These are phyloP conservation scores for Aspiorhynchus laticeps DNA, from an alignment of 2,113 vertebrate species.

Conservation along the genomic window DNA sequence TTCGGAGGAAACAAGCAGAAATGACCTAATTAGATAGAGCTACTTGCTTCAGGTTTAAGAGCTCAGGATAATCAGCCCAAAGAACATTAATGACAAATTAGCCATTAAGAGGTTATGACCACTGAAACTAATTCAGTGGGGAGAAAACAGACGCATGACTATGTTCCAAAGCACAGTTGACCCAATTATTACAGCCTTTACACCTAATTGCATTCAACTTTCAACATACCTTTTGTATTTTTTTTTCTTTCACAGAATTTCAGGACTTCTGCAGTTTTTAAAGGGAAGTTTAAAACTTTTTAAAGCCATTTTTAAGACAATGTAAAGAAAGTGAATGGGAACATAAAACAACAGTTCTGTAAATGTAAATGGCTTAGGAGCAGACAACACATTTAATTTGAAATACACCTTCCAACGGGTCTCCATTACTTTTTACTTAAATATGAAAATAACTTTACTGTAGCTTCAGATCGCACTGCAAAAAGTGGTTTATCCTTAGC, in stretches of 20 bases:
- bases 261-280: background rate
- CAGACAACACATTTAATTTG: background rate
- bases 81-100: conserved; percentile 39
- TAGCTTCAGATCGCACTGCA: background rate
- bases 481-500: background rate
- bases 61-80: conserved; percentile 16
- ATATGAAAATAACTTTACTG: background rate
- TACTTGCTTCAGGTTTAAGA: conserved; percentile 25
- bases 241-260: background rate
- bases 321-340: background rate
- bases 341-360: background rate
- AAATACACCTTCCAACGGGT: background rate
- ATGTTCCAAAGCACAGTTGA: background rate
- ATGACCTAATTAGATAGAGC: conserved; percentile 30
- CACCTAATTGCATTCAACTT: background rate
- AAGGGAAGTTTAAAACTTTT: too few species aligned
- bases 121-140: background rate
- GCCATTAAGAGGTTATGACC: conserved; percentile 17
- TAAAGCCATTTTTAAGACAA: background rate
- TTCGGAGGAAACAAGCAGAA: conserved; percentile 19
- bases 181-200: background rate
- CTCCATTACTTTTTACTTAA: background rate
- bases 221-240: too few species aligned
- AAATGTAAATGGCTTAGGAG: background rate
- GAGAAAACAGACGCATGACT: background rate